phyloP scores from a whole-genome alignment of 2,888 invertebrate genomes.

The Metalampra italica region DNA sequence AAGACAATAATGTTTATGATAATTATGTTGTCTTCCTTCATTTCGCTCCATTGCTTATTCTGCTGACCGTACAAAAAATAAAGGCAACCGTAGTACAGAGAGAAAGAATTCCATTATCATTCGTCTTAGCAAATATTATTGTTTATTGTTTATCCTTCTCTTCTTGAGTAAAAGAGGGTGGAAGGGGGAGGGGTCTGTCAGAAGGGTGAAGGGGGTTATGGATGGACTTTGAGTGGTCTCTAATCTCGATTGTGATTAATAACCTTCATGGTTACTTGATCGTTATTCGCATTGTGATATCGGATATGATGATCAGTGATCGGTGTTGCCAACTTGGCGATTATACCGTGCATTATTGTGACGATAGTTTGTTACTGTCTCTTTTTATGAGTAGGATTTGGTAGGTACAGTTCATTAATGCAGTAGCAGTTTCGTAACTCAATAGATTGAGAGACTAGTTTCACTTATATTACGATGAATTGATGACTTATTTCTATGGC shows the following conservation, averaged over 20 bases:
- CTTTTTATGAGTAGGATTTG: too few relatives aligned
- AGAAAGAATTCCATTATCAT: constrained; percentile 32
- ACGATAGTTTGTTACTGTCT: too few relatives aligned
- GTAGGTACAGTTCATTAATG: too few relatives aligned
- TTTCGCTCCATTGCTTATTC: constrained; percentile 1
- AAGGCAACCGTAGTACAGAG: not conserved
- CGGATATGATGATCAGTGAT: not conserved
- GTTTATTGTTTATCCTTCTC: constrained; percentile 27
- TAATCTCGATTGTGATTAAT: constrained; percentile 30
- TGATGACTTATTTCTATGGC: too few relatives aligned
- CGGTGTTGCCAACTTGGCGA: too few relatives aligned
- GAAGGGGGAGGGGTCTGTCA: constrained; percentile 5
- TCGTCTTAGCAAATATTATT: constrained; percentile 42
- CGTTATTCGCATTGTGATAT: constrained; percentile 15
- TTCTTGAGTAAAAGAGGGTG: constrained; percentile 12
- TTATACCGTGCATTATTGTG: too few relatives aligned
- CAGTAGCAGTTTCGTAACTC: too few relatives aligned
- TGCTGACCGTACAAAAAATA: not conserved
- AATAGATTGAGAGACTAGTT: too few relatives aligned
- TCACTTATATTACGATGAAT: too few relatives aligned
- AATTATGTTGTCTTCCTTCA: not conserved
- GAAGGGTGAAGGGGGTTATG: constrained; percentile 5
- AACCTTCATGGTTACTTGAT: constrained; percentile 18
- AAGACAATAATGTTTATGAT: not conserved
- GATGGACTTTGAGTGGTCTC: constrained; percentile 9